Conservation (phyloP, 2,888 invertebrate species). For the Esperia sulphurella region DNA sequence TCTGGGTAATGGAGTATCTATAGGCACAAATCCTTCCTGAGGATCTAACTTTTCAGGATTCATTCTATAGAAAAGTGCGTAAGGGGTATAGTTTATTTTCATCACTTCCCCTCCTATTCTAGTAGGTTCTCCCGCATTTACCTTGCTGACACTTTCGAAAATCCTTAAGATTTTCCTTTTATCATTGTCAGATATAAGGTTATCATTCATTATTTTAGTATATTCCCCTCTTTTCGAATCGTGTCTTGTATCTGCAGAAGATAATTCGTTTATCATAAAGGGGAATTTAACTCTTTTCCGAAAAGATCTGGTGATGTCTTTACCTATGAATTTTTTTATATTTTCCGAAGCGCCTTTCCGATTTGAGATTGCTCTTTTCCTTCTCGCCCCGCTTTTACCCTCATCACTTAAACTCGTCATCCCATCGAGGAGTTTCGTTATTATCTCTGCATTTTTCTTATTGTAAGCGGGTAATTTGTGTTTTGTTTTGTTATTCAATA, state of each 20-base stretch:
- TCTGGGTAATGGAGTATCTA: slow-evolving; percentile 3
- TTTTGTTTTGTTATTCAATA: not conserved
- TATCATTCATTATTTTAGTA: slow-evolving; percentile 1
- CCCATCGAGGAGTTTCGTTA: slow-evolving; percentile 24
- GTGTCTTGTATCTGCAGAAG: not conserved
- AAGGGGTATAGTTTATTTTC: slow-evolving; percentile 30
- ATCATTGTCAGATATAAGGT: not conserved
- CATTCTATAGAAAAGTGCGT: slow-evolving; percentile 53
- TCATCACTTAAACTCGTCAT: slow-evolving; percentile 19
- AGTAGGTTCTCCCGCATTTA: slow-evolving; percentile 7
- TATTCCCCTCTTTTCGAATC: not conserved
- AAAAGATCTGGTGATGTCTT: slow-evolving; percentile 19
- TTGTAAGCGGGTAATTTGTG: not conserved
- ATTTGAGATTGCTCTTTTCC: slow-evolving; percentile 22
- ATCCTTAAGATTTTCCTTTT: not conserved
- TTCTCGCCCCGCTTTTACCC: slow-evolving; percentile 14
- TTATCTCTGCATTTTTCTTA: not conserved
- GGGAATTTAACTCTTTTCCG: not conserved
- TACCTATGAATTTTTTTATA: slow-evolving; percentile 35
- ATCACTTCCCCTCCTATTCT: slow-evolving; percentile 31
- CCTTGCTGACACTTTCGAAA: not conserved
- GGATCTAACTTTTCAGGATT: slow-evolving; percentile 34
- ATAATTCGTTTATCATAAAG: not conserved
- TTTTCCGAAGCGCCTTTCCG: slow-evolving; percentile 26
- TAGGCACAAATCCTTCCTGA: slow-evolving; percentile 22